Percentiles rank a stretch among this genome's conserved stretches.
phyloP scores from a whole-genome alignment of 1,140 invertebrate genomes.

The Idris sp. region DNA sequence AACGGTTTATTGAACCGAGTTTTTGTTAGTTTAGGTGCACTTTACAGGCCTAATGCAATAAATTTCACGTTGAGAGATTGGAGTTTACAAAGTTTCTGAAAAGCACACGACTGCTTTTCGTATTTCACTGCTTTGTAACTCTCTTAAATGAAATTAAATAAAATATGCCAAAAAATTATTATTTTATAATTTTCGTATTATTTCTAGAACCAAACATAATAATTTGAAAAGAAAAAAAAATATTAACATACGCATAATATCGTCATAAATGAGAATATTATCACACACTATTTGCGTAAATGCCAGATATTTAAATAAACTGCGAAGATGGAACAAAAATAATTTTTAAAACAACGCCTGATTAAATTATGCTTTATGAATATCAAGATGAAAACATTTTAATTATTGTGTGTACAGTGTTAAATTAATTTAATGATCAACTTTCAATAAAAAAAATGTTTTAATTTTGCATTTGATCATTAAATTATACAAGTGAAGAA shows the following conservation, averaged over 20 bases:
- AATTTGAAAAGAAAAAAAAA: no score
- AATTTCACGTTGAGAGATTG: slow-evolving; percentile 30
- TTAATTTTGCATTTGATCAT: no score
- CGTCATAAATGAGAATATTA: no score
- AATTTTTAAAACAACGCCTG: slow-evolving; percentile 15
- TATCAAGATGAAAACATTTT: slow-evolving; percentile 25
- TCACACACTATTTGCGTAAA: slow-evolving; percentile 33
- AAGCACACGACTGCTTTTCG: no score
- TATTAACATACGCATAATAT: no score
- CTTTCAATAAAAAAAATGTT: no score
- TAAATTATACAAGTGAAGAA: no score
- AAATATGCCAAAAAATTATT: no score
- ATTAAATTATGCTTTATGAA: slow-evolving; percentile 26
- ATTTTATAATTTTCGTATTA: no score
- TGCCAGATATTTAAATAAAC: slow-evolving; percentile 42
- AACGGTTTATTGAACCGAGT: slow-evolving; percentile 41
- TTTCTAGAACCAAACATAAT: no score
- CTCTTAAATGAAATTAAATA: no score
- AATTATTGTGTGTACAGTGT: neutral
- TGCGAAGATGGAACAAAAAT: slow-evolving; percentile 14
- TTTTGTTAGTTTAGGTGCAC: slow-evolving; percentile 44
- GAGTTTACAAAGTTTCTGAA: slow-evolving; percentile 18
- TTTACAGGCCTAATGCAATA: slow-evolving; percentile 40
- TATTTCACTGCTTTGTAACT: no score
- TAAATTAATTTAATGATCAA: neutral